Conservation (phyloP, 2,797 vertebrate species). For the Betta splendens region DNA sequence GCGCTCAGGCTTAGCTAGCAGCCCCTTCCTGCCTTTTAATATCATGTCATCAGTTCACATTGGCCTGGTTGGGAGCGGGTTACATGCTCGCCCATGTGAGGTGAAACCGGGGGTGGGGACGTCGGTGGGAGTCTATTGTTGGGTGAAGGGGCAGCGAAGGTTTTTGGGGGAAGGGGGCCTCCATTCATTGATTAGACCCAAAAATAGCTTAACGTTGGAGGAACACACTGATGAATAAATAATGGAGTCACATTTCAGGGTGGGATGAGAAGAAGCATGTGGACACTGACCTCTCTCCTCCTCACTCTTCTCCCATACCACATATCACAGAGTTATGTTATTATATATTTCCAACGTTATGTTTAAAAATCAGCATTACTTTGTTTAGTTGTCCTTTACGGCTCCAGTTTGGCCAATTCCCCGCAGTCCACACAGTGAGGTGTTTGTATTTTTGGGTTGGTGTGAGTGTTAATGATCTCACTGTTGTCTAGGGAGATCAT, state of each 20-base stretch:
- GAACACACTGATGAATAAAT: conserved; percentile 55
- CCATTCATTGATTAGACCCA: conserved; percentile 32
- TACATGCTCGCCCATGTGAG: conserved; percentile 70
- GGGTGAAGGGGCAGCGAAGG: conserved; percentile 37
- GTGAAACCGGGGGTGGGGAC: conserved; percentile 64
- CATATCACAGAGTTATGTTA: neutral
- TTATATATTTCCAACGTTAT: neutral
- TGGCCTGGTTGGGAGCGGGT: conserved; percentile 56
- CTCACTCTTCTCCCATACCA: neutral
- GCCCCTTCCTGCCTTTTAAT: conserved; percentile 23
- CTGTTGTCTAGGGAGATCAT: conserved; percentile 73
- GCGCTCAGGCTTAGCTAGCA: conserved; percentile 8
- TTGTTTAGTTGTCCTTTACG: neutral
- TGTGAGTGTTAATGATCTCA: conserved; percentile 62
- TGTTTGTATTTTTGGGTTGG: conserved; percentile 41
- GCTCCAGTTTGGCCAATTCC: neutral
- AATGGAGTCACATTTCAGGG: conserved; percentile 43
- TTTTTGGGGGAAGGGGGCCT: conserved; percentile 22
- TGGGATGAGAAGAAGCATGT: conserved; percentile 21
- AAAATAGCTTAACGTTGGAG: conserved; percentile 44
- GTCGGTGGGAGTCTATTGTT: conserved; percentile 70
- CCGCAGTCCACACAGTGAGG: neutral
- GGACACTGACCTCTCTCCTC: conserved; percentile 32
- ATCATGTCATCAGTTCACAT: conserved; percentile 51
- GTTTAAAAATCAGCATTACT: neutral